Base-by-base conservation (phyloP, 2,797 vertebrate genomes). In the Petrocephalus schoutedeni region DNA sequence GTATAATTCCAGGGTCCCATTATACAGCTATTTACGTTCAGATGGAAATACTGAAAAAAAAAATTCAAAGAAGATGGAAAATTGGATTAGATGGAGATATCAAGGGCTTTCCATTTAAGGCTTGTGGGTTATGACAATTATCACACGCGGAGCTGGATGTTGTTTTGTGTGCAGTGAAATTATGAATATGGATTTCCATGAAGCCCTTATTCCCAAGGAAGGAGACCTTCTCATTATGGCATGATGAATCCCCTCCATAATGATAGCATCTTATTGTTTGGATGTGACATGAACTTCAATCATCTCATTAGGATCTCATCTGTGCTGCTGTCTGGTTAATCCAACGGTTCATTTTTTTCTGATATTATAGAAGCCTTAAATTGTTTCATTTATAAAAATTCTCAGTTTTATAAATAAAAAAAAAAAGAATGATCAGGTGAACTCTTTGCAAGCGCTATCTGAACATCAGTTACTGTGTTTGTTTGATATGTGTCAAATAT, bases 171-270 rank as follows among this genome's bases (percentile, higher is more conserved):
- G 74, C 19, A 49, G 74, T 49, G 45, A n/a, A 80, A 80, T 80
- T 80, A 80, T 80, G 74, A 80, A 80, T 80, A 80, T 80, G 74
- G 41, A 80, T 80, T 49, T 80, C 74, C 41, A 45, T 80, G 74
- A 49, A 80, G 41, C 41, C 74, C 2, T 49, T 80, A 80, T 80
- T 80, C 74, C 74, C 74, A 80, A 80, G 74, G 45, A 80, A 80
- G 74, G 41, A 80, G 41, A 80, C 74, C 74, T 80, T 80, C 74
- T 49, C 41, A 49, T 80, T 49, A 80, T 19, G 16, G 41, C 45
- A 16, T 80, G 74, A 80, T 80, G 74, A 49, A 80, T 80, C 45
- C 7, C 16, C 41, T 80, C 16, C 74, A 45, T 45, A 80, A 80
- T 45, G 45, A 80, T 80, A 80, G 74, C 74, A 49, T n/a, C 41